Conservation (phyloP, 2,888 invertebrate species). For the Drosophila pseudotakahashii region DNA sequence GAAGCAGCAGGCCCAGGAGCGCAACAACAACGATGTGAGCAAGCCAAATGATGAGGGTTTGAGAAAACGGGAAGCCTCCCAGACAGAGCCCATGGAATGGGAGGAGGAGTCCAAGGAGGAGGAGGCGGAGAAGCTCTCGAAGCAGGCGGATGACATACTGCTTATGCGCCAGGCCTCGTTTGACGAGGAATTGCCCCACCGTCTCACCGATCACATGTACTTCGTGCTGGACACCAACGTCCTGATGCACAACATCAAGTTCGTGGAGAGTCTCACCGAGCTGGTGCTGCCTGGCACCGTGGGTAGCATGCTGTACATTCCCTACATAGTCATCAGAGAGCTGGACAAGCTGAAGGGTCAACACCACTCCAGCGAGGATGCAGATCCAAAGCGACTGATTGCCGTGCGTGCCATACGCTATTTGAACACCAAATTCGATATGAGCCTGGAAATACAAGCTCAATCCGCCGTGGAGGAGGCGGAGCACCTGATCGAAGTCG, state of each 20-base stretch:
- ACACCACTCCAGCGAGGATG: too few species aligned
- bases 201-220: conserved; percentile 73
- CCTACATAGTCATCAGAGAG: conserved; percentile 86
- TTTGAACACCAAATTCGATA: conserved; percentile 42
- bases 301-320: conserved; percentile 83
- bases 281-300: conserved; percentile 71
- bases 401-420: conserved; percentile 40
- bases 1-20: conserved; percentile 11
- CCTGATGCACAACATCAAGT: conserved; percentile 83
- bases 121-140: background rate
- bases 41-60: background rate
- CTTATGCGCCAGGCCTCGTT: conserved; percentile 35
- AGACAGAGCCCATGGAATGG: conserved; percentile 72
- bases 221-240: conserved; percentile 86
- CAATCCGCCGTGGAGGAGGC: conserved; percentile 85
- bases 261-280: conserved; percentile 81
- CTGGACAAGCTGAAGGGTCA: conserved; percentile 77
- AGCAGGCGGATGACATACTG: conserved; percentile 10
- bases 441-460: conserved; percentile 69
- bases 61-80: too few species aligned
- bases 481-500: conserved; percentile 82
- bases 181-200: conserved; percentile 70
- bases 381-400: background rate
- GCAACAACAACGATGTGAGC: conserved; percentile 18
- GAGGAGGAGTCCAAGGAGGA: conserved; percentile 14